Percentiles rank a stretch among this genome's conserved stretches.
phyloP scores from a whole-genome alignment of 2,888 invertebrate genomes.

The Taphrorychus bicolor region DNA sequence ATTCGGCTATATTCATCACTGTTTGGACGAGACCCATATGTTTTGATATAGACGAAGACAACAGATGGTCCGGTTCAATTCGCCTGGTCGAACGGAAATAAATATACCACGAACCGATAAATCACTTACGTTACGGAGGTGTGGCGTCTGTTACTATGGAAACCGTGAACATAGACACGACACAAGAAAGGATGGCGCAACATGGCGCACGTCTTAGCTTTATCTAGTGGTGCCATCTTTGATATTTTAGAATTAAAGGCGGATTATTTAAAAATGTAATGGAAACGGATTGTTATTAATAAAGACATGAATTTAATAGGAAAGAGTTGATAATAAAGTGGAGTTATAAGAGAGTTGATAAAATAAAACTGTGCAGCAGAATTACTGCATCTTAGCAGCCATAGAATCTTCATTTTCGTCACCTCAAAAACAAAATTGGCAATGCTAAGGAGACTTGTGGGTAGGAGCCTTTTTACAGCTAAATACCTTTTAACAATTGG shows the following conservation, averaged over 20 bases:
- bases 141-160: conserved; percentile 14
- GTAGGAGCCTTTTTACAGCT: too few relatives aligned
- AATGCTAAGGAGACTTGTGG: too few relatives aligned
- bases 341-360: too few relatives aligned
- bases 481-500: too few relatives aligned
- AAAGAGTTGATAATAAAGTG: too few relatives aligned
- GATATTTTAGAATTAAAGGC: not conserved
- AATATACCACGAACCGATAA: not conserved
- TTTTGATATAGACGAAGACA: conserved; percentile 13
- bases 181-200: not conserved
- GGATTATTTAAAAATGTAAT: not conserved
- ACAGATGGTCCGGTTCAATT: not conserved
- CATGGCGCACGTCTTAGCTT: not conserved
- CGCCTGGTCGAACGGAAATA: not conserved
- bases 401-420: too few relatives aligned
- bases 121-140: conserved; percentile 15
- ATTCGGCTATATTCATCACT: not conserved
- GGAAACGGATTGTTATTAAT: not conserved
- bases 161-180: not conserved
- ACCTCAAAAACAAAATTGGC: too few relatives aligned
- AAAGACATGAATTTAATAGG: not conserved
- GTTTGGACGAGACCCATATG: not conserved
- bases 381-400: too few relatives aligned
- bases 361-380: too few relatives aligned
- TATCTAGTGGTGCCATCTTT: not conserved